phyloP scores from a whole-genome alignment of 2,113 vertebrate species.

The Scomber scombrus region DNA sequence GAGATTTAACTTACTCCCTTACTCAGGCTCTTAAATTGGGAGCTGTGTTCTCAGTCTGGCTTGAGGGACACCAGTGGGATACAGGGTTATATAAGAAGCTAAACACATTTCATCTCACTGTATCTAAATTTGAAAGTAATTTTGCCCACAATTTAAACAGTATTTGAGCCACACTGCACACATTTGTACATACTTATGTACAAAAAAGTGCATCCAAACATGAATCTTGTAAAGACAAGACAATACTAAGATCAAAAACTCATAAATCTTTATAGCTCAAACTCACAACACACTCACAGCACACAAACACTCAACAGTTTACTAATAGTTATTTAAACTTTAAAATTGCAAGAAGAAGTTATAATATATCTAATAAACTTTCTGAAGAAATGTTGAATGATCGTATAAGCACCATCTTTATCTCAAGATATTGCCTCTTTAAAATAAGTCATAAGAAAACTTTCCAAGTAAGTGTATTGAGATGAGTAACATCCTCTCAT shows the following conservation, averaged over 20 bases:
- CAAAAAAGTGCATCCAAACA: no score
- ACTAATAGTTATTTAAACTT: background rate
- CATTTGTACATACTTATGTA: no score
- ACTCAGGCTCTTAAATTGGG: background rate
- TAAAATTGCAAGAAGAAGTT: background rate
- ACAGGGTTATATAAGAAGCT: background rate
- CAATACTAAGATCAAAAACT: no score
- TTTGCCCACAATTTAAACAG: background rate
- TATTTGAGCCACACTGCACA: background rate
- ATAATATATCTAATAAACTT: background rate
- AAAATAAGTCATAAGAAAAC: constrained; percentile 10
- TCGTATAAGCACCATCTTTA: background rate
- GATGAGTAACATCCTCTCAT: constrained; percentile 11
- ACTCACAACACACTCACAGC: no score
- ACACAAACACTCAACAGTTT: no score
- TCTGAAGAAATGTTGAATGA: constrained; percentile 8
- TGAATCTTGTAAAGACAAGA: no score
- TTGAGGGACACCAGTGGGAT: background rate
- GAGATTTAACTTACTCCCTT: constrained; percentile 1
- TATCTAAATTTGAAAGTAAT: background rate
- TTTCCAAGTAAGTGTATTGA: constrained; percentile 12
- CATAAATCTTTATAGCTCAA: no score
- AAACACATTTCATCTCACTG: background rate
- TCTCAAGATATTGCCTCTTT: background rate
- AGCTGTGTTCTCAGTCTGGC: background rate